These are phyloP conservation scores for Podarcis cretensis DNA, from an alignment of 2,113 vertebrate species.

Conservation along the genomic window DNA sequence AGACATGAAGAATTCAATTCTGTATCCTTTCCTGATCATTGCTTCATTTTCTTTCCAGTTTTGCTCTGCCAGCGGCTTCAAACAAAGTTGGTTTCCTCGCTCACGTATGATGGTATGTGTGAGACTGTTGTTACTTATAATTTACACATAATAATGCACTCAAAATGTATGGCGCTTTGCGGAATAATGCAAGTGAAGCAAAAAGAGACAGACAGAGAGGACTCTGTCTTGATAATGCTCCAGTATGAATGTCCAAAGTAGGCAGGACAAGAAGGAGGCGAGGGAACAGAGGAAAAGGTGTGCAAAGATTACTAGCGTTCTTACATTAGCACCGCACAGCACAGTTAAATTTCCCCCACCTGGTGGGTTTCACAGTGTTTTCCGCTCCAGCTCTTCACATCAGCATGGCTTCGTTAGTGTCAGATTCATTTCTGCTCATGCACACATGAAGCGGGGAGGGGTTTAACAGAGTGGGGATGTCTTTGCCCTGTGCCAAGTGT, in stretches of 20 bases:
- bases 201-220: background rate
- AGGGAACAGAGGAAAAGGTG: background rate
- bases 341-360: no score
- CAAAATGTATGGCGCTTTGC: background rate
- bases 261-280: background rate
- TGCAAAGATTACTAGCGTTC: background rate
- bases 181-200: background rate
- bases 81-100: background rate
- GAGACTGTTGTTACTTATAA: background rate
- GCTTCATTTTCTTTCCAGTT: background rate
- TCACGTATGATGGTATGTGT: conserved; percentile 5
- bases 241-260: background rate
- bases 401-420: no score
- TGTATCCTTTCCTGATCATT: background rate
- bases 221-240: no score
- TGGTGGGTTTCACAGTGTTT: no score
- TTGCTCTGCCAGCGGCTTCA: background rate
- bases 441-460: no score
- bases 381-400: no score
- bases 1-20: background rate
- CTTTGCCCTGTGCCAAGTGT: no score
- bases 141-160: background rate
- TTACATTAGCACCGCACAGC: no score
- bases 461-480: no score
- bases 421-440: no score